Evolutionary conservation across 2,888 invertebrate species (phyloP), one percentile per base, ranked within the genome.

Genomic region (Diogma glabrata): DNA sequence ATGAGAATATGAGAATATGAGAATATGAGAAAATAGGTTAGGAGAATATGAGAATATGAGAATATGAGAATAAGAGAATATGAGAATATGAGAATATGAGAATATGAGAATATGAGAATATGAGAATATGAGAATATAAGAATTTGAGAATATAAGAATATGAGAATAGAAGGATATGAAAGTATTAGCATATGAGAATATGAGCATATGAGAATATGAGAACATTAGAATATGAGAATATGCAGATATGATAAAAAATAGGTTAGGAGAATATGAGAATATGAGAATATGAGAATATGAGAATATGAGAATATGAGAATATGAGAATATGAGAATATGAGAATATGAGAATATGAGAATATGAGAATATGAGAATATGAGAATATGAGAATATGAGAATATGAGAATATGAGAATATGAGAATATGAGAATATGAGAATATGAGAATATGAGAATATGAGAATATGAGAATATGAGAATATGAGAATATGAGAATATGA

Each of bases 61-160:
- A 38, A 38, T 38, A 38, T 38, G 17, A 38, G 14, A 38, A 38
- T 38, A 38, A 9, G 17, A 38, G 14, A 38, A 38, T 38, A 38
- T 38, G 17, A 38, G 14, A 38, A 38, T 38, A 38, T 38, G 17
- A 38, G 14, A 38, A 38, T 38, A 38, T 38, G 17, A 38, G 14
- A 38, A 38, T 38, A 38, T 38, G 17, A 38, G 14, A 38, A 38
- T 38, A 38, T 38, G 17, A 38, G 14, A 38, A 38, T 38, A 38
- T 38, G 17, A 38, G n/a, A 38, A 38, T 38, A 38, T 38, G 17
- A 38, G 14, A 38, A 38, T 38, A 38, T 38, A 14, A 38, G 14
- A 38, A 38, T 38, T 9, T 38, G 17, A 38, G 14, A 38, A 38
- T 38, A 38, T 38, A 14, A 38, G 14, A 38, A 38, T 38, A 38